phyloP scores from a whole-genome alignment of 1,140 invertebrate species.

The Pinna nobilis region DNA sequence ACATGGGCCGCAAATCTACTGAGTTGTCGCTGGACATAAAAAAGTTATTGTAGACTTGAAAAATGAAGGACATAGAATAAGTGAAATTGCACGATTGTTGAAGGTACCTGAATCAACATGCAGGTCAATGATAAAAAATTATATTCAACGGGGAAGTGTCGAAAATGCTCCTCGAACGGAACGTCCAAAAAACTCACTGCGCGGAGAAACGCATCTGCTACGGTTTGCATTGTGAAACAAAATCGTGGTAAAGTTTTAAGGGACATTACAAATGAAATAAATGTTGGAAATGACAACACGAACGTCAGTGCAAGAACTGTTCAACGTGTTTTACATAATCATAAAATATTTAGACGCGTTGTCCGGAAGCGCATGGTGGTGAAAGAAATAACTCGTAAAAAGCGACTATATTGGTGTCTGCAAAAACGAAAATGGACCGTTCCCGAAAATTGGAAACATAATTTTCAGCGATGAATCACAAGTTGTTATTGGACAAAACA shows the following conservation, averaged over 20 bases:
- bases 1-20: slow-evolving; percentile 21
- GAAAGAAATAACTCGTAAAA: slow-evolving; percentile 15
- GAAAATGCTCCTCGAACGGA: neutral
- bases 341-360: slow-evolving; percentile 13
- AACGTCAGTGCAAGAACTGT: slow-evolving; percentile 14
- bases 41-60: slow-evolving; percentile 18
- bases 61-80: slow-evolving; percentile 7
- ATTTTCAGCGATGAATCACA: slow-evolving; percentile 29
- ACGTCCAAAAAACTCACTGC: slow-evolving; percentile 14
- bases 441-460: slow-evolving; percentile 10
- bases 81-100: slow-evolving; percentile 21
- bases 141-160: neutral
- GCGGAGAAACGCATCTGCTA: slow-evolving; percentile 1
- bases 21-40: slow-evolving; percentile 25
- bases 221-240: slow-evolving; percentile 24
- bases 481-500: slow-evolving; percentile 11
- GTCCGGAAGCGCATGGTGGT: slow-evolving; percentile 19
- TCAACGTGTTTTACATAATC: slow-evolving; percentile 18
- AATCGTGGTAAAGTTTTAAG: slow-evolving; percentile 17
- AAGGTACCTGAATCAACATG: slow-evolving; percentile 4
- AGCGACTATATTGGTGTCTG: slow-evolving; percentile 10
- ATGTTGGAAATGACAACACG: slow-evolving; percentile 14
- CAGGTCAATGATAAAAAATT: slow-evolving; percentile 20
- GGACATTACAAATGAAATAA: slow-evolving; percentile 12
- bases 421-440: slow-evolving; percentile 13